Percentiles rank a stretch among this genome's conserved stretches.
phyloP scores from a whole-genome alignment of 2,113 vertebrate genomes.

The Seriola aureovittata region DNA sequence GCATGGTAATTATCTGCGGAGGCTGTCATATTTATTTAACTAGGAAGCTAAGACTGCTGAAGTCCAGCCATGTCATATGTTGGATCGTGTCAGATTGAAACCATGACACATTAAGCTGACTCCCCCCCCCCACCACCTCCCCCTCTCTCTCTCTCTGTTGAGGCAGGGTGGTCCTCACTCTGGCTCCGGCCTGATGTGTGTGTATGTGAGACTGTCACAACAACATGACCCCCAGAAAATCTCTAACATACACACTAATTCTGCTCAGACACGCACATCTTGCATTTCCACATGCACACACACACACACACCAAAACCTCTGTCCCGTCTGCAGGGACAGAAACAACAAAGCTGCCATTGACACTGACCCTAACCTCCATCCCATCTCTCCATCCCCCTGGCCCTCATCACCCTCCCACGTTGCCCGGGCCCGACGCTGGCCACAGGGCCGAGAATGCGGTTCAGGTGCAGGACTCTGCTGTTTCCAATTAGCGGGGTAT shows the following conservation, averaged over 20 bases:
- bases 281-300: constrained; percentile 8
- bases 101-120: constrained; percentile 68
- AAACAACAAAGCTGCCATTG: constrained; percentile 84
- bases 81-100: constrained; percentile 74
- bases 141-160: constrained; percentile 33
- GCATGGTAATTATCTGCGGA: constrained; percentile 67
- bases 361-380: constrained; percentile 77
- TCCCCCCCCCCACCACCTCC: neutral
- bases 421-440: constrained; percentile 36
- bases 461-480: constrained; percentile 85
- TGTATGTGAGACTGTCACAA: constrained; percentile 78
- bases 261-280: constrained; percentile 46
- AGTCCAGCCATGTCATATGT: constrained; percentile 65
- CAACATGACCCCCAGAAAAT: constrained; percentile 69
- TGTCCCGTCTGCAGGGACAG: constrained; percentile 67
- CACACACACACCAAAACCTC: constrained; percentile 31
- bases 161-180: constrained; percentile 82
- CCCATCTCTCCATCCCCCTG: constrained; percentile 60
- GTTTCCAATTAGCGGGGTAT: constrained; percentile 86
- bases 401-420: constrained; percentile 79
- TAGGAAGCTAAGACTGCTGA: constrained; percentile 72
- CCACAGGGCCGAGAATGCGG: constrained; percentile 71
- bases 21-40: constrained; percentile 80
- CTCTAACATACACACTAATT: constrained; percentile 69
- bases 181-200: constrained; percentile 39